Evolutionary conservation across 2,797 vertebrate genomes (phyloP).

Genomic region (Ctenopoma multispine): DNA sequence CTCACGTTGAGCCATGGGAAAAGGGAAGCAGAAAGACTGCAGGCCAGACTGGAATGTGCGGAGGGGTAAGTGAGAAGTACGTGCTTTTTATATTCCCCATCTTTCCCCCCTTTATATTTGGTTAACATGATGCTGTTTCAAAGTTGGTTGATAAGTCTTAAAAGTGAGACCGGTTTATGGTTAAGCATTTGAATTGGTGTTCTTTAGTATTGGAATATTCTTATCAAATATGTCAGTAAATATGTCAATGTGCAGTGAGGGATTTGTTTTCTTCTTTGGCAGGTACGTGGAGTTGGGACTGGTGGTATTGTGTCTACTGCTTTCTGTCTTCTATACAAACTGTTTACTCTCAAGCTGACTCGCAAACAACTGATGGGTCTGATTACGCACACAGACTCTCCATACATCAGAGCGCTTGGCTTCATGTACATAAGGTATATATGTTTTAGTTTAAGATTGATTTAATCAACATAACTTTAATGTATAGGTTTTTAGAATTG

Average conservation of each 20-base stretch:
- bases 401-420: constrained; percentile 98
- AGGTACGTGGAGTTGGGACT: constrained; percentile 99
- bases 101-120: constrained; percentile 14
- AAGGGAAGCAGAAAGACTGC: constrained; percentile 99
- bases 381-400: constrained; percentile 98
- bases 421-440: constrained; percentile 99
- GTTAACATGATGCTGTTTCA: neutral
- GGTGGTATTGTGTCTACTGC: constrained; percentile 99
- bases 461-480: neutral
- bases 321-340: constrained; percentile 98
- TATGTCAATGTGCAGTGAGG: neutral
- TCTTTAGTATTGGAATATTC: too few species aligned
- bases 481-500: neutral
- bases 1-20: constrained; percentile 97
- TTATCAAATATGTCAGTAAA: neutral
- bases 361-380: constrained; percentile 99
- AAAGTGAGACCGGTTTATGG: neutral
- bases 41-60: constrained; percentile 99
- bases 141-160: neutral
- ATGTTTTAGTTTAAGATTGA: neutral
- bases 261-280: constrained; percentile 27
- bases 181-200: neutral
- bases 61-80: constrained; percentile 99
- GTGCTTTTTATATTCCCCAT: constrained; percentile 88
- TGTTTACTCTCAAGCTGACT: constrained; percentile 98